Evolutionary conservation across 2,113 vertebrate species (phyloP).

Genomic region (Geococcyx californianus): DNA sequence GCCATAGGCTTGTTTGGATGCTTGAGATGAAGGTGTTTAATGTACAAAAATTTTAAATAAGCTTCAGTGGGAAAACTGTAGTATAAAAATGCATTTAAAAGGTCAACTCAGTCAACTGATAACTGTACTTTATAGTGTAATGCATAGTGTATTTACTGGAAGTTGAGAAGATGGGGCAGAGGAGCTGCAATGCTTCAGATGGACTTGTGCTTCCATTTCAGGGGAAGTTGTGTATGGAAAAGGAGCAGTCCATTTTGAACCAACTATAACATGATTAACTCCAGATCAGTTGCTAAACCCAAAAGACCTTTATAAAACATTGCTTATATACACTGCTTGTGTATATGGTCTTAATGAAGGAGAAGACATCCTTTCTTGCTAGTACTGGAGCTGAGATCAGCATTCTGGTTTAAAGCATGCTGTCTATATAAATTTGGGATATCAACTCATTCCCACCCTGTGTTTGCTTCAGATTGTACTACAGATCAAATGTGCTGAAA

Average conservation of each 20-base stretch:
- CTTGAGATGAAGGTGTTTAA: neutral
- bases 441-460: neutral
- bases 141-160: fast-evolving
- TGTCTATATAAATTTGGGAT: neutral
- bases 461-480: neutral
- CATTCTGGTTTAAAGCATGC: neutral
- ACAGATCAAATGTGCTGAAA: neutral
- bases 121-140: neutral
- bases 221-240: neutral
- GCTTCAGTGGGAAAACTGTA: neutral
- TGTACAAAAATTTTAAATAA: no score
- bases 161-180: neutral
- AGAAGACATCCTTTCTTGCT: neutral
- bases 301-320: neutral
- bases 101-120: neutral
- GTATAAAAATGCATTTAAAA: neutral
- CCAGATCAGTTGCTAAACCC: neutral
- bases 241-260: neutral
- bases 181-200: neutral
- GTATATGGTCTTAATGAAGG: neutral
- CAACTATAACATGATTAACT: neutral
- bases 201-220: neutral
- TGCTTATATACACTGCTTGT: neutral
- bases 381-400: neutral
- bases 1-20: neutral